Base-by-base conservation (phyloP, 2,797 vertebrate species). In the Sebastes cheni region DNA sequence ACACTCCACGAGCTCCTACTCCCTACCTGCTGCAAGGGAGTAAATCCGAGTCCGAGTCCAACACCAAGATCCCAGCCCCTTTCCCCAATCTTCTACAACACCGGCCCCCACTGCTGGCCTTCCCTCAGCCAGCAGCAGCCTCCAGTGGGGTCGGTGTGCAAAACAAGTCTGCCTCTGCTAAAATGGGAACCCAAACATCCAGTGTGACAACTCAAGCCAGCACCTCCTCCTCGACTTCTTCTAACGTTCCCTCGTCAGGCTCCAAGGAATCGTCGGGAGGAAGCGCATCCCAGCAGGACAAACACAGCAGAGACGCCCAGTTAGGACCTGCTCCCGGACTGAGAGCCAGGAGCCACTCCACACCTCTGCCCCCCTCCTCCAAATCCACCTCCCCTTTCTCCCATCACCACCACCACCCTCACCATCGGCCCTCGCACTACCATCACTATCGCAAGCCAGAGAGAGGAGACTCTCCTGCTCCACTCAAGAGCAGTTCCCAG, bases 21-120 rank as follows among this genome's bases (percentile, higher is more conserved):
- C 96, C 96, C 18, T 96, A 95, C 83, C 90, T 96, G 67, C 90
- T 96, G 61, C 95, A 95, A 32, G 95, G 95, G 60, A 91, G 79
- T 82, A 96, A 96, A 88, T 89, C 92, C 0, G 95, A 96, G 78
- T 58, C 88, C 0, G 96, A 96, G 72, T 88, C 93, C 62, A 94
- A 90, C 90, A 97, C 96, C 1, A 98, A 97, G 88, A 98, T 98
- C 86, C 97, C 97, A 0, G 96, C 97, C 0, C 97, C 97, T 8
- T 98, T 98, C 84, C 97, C 97, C 42, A 98, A 98, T 88, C 96
- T 98, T 10, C 94, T 98, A 2, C 97, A 98, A 89, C 97, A 98
- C 81, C 96, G 97, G 0, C 97, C 97, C 34, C 97, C 97, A 0
- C 93, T 98, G 64, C 95, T 98, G 58, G 97, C 97, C 78, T 98